These are phyloP conservation scores for Semicossyphus pulcher DNA, from an alignment of 2,113 vertebrate genomes.

Conservation along the genomic window DNA sequence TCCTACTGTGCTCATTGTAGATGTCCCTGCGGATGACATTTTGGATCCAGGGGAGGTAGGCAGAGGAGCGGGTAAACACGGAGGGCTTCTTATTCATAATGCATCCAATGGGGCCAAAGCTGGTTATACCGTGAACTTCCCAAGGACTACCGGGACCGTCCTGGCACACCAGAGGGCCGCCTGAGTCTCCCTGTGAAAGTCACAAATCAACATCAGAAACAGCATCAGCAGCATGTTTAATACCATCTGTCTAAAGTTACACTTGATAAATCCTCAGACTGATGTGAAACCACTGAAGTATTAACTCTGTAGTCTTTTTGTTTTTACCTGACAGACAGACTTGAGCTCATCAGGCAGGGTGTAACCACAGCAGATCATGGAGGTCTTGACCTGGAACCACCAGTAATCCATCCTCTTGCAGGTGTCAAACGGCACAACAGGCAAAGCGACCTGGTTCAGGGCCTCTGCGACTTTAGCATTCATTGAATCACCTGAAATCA, in stretches of 20 bases:
- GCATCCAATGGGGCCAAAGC: slow-evolving; percentile 85
- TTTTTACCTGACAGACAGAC: slow-evolving; percentile 82
- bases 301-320: neutral
- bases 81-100: slow-evolving; percentile 86
- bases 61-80: slow-evolving; percentile 83
- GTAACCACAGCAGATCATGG: slow-evolving; percentile 86
- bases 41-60: slow-evolving; percentile 82
- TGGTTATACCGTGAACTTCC: slow-evolving; percentile 85
- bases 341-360: slow-evolving; percentile 83
- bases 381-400: slow-evolving; percentile 86
- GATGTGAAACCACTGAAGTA: neutral
- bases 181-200: slow-evolving; percentile 81
- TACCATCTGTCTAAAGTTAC: neutral
- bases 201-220: neutral
- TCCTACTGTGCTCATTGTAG: slow-evolving; percentile 79
- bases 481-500: slow-evolving; percentile 73
- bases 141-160: slow-evolving; percentile 62
- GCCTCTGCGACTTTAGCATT: slow-evolving; percentile 77
- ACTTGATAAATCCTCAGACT: neutral
- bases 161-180: slow-evolving; percentile 84
- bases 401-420: slow-evolving; percentile 85
- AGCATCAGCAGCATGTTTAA: neutral
- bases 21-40: slow-evolving; percentile 79
- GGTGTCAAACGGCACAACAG: slow-evolving; percentile 80
- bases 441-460: slow-evolving; percentile 83